Conservation (phyloP, 2,797 vertebrate species). For the Natrix natrix region DNA sequence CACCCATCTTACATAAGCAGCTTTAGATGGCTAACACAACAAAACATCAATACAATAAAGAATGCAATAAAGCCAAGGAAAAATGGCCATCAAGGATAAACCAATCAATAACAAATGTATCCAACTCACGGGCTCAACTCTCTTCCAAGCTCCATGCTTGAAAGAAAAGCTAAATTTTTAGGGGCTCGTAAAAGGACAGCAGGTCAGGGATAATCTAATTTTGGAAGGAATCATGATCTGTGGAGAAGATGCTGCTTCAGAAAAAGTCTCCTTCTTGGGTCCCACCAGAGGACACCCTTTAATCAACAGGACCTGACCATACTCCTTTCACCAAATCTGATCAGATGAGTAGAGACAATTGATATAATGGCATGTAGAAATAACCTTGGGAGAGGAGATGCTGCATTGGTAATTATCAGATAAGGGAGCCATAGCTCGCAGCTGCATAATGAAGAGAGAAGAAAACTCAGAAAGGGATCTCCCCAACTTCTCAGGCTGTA, state of each 20-base stretch:
- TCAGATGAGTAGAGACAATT: background rate
- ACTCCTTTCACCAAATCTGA: background rate
- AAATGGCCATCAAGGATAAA: background rate
- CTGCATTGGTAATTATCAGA: no score
- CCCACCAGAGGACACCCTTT: background rate
- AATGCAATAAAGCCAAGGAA: background rate
- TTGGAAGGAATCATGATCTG: background rate
- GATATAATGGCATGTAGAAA: background rate
- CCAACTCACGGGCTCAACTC: background rate
- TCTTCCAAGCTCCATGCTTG: background rate
- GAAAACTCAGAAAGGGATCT: no score
- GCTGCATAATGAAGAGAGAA: no score
- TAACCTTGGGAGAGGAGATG: no score
- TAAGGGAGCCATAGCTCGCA: no score
- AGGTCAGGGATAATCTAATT: background rate
- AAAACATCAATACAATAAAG: background rate
- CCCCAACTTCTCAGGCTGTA: no score
- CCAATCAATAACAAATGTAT: background rate
- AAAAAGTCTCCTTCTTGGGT: background rate
- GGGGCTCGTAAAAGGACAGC: background rate
- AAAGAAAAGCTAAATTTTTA: background rate
- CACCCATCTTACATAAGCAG: background rate
- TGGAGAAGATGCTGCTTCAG: background rate
- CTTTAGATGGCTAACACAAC: background rate
- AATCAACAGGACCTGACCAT: background rate